These are phyloP conservation scores for Gambelia wislizenii DNA, from an alignment of 2,797 vertebrate genomes.

Conservation along the genomic window DNA sequence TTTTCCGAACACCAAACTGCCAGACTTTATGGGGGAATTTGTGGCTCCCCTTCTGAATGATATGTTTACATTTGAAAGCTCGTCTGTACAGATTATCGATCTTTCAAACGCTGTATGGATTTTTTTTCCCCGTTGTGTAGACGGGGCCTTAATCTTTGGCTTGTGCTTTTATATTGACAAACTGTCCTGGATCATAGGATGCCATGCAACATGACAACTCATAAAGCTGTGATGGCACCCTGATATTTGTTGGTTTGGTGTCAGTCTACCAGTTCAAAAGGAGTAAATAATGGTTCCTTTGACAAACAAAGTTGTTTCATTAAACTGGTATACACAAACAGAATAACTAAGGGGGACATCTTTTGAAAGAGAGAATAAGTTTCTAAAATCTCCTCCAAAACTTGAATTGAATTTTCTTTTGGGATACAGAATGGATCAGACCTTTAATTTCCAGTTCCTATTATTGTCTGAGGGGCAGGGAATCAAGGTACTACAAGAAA, in stretches of 20 bases:
- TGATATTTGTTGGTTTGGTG: neutral
- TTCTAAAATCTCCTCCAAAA: conserved; percentile 48
- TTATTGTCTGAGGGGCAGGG: neutral
- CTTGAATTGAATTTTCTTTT: conserved; percentile 37
- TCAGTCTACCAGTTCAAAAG: neutral
- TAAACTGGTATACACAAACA: conserved; percentile 65
- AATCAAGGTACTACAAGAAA: conserved; percentile 11
- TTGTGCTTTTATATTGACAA: neutral
- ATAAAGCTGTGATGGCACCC: neutral
- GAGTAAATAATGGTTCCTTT: neutral
- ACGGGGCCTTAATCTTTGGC: neutral
- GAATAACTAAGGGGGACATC: conserved; percentile 45
- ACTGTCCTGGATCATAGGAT: neutral
- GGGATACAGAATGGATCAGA: conserved; percentile 42
- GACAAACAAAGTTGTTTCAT: conserved; percentile 55
- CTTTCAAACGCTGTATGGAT: too few relatives aligned
- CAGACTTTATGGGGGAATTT: too few relatives aligned
- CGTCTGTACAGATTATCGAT: too few relatives aligned
- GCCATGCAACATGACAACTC: neutral
- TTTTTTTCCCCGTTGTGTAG: too few relatives aligned
- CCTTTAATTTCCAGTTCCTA: conserved; percentile 19
- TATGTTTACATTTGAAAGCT: too few relatives aligned
- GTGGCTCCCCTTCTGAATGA: too few relatives aligned
- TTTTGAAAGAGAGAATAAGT: conserved; percentile 62
- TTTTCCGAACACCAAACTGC: too few relatives aligned